Conservation (phyloP, 2,797 vertebrate genomes). For the Rhabdophis nuchalis region DNA sequence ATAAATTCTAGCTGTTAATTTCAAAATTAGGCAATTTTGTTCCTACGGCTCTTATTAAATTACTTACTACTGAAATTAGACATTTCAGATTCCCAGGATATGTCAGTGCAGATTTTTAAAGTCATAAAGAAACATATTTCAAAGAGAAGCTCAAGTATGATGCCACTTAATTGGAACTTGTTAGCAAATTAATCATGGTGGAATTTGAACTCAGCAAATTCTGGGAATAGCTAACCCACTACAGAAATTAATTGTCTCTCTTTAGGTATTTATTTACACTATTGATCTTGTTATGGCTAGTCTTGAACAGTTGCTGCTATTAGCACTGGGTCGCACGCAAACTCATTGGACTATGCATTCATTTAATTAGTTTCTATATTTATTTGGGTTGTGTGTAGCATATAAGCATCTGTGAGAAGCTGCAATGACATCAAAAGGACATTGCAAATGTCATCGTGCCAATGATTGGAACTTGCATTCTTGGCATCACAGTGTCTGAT, state of each 20-base stretch:
- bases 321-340: neutral
- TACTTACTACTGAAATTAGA: neutral
- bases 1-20: neutral
- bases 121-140: neutral
- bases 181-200: slow-evolving; percentile 4
- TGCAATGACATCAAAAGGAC: neutral
- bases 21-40: neutral
- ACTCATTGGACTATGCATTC: neutral
- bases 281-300: neutral
- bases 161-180: neutral
- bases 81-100: neutral
- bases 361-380: neutral
- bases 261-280: slow-evolving; percentile 9
- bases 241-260: neutral
- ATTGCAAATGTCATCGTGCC: neutral
- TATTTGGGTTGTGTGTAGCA: neutral
- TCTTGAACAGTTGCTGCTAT: neutral
- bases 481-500: neutral
- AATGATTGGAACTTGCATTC: neutral
- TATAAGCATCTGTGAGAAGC: neutral
- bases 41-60: neutral
- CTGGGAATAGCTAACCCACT: neutral
- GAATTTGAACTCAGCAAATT: slow-evolving; percentile 6
- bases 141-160: neutral
- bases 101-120: neutral